Base-by-base conservation (phyloP, 2,797 vertebrate species). In the Manis crassicaudata region DNA sequence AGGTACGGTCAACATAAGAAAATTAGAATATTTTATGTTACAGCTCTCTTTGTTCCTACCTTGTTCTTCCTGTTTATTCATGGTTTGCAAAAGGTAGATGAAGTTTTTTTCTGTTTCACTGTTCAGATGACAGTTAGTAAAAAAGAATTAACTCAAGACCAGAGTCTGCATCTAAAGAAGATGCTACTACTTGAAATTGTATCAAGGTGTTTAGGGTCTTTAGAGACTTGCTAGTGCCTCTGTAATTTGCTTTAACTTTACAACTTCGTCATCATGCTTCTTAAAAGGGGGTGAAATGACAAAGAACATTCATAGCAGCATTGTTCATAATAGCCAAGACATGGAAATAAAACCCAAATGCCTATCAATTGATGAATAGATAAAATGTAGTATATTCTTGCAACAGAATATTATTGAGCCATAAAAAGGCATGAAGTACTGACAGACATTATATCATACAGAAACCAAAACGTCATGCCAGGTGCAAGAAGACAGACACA, bases 181-280 rank as follows among this genome's bases (percentile, higher is more conserved):
- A 8, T 76, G 32, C 17, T 95, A 29, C 14, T 85, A n/a, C 13
- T 85, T 87, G 43, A 89, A 83, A 67, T 90, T 92, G 2, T 95
- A 25, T 90, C 56, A 88, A 84, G 81, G 23, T 82, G 32, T 67
- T 90, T 60, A 84, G 40, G 50, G 11, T 73, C 63, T 83, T 94
- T 27, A 87, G 43, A 86, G 63, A 81, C 65, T 88, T 93, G 32
- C 35, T 92, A 52, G 18, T 79, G 2, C 46, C 20, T 82, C 13
- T 87, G 37, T 92, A 40, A 67, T 73, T 96, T 89, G 37, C 50
- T 97, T 84, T 96, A 84, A 94, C 32, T 89, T 82, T 79, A 77
- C 62, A 92, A 72, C 68, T 88, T 92, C 72, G 40, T 88, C 37
- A 56, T 3, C 37, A 56, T 3, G 3, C 75, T 37, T 89, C 6